Evolutionary conservation across 2,888 invertebrate species (phyloP).

Genomic region (Amphipyra berbera): DNA sequence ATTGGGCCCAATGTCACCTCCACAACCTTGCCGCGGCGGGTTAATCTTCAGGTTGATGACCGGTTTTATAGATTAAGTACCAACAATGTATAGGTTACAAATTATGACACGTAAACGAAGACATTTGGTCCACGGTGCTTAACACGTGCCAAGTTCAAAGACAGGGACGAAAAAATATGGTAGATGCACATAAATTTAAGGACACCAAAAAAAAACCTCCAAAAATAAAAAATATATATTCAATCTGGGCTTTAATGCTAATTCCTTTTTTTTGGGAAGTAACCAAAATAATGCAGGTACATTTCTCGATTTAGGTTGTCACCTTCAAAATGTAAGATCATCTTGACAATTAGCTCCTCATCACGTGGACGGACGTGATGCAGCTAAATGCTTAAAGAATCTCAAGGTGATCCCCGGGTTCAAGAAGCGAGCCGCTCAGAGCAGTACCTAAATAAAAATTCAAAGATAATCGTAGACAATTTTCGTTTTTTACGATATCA

Average conservation of each 20-base stretch:
- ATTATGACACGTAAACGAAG: conserved; percentile 22
- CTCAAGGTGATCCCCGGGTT: conserved; percentile 47
- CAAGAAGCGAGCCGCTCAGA: conserved; percentile 13
- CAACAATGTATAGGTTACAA: conserved; percentile 38
- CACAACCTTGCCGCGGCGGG: conserved; percentile 73
- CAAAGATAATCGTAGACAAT: conserved; percentile 13
- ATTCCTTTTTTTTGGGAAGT: conserved; percentile 23
- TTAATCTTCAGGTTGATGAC: conserved; percentile 77
- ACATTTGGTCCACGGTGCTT: conserved; percentile 26
- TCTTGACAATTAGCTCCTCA: conserved; percentile 40
- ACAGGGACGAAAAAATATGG: conserved; percentile 7
- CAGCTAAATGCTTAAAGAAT: conserved; percentile 30
- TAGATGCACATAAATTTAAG: neutral
- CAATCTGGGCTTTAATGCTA: neutral
- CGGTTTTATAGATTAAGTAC: conserved; percentile 66
- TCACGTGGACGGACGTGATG: conserved; percentile 36
- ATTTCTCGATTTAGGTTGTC: conserved; percentile 20
- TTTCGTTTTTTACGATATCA: conserved; percentile 21
- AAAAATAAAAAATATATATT: neutral
- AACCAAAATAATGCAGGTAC: conserved; percentile 6
- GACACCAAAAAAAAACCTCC: neutral
- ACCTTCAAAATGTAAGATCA: conserved; percentile 40
- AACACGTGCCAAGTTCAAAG: conserved; percentile 23
- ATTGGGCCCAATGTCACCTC: conserved; percentile 77
- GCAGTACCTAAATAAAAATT: conserved; percentile 15